Conservation (phyloP, 2,797 vertebrate species). For the Callimico goeldii region DNA sequence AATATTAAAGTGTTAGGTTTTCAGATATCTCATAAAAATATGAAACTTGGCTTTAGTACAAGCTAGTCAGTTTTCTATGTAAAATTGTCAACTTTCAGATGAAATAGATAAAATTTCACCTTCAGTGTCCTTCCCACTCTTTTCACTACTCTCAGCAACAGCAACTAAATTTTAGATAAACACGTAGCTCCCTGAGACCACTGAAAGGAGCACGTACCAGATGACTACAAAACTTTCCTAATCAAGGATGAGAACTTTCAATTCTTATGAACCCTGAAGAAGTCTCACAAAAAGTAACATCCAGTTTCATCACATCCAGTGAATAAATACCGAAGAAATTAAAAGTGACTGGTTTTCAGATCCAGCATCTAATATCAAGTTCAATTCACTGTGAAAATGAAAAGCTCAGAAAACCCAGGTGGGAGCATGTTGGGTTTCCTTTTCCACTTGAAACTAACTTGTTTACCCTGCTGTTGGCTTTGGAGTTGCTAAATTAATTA, state of each 20-base stretch:
- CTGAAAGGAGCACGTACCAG: not conserved
- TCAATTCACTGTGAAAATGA: constrained; percentile 53
- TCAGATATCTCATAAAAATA: constrained; percentile 2
- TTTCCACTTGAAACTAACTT: constrained; percentile 24
- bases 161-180: not conserved
- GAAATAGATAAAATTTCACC: not conserved
- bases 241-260: not conserved
- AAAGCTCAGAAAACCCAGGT: constrained; percentile 31
- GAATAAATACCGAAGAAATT: constrained; percentile 35
- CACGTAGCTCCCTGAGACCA: not conserved
- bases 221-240: not conserved
- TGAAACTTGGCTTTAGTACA: not conserved
- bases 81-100: constrained; percentile 37
- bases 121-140: not conserved
- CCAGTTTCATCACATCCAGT: not conserved
- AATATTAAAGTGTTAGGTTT: not conserved
- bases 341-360: constrained; percentile 39
- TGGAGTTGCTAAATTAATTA: not conserved
- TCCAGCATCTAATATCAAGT: not conserved
- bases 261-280: not conserved
- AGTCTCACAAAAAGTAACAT: constrained; percentile 6
- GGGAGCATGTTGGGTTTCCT: not conserved
- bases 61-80: not conserved
- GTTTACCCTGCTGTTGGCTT: not conserved
- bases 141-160: constrained; percentile 15